These are phyloP conservation scores for Euborellia annulipes DNA, from an alignment of 1,140 invertebrate genomes.

Conservation along the genomic window DNA sequence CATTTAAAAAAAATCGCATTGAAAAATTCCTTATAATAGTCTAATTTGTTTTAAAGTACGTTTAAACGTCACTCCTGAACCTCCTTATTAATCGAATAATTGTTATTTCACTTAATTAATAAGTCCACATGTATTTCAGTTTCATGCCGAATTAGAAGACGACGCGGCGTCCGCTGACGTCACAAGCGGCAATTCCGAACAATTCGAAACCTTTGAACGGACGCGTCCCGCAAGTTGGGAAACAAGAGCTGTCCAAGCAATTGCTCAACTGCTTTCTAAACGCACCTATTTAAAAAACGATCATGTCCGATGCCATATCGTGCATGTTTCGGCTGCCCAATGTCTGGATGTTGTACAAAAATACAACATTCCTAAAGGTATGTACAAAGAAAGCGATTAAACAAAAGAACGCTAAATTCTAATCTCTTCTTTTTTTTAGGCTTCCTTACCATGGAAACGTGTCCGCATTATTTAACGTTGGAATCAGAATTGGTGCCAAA, in stretches of 20 bases:
- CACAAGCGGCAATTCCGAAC: constrained; percentile 27
- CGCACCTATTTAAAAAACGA: constrained; percentile 32
- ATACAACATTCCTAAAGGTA: too few relatives aligned
- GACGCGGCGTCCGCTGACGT: background rate
- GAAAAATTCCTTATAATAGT: too few relatives aligned
- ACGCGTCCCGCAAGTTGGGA: constrained; percentile 50
- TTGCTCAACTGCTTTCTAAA: constrained; percentile 35
- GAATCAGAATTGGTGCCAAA: constrained; percentile 41
- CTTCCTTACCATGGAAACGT: constrained; percentile 48
- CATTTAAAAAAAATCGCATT: too few relatives aligned
- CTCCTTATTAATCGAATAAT: too few relatives aligned
- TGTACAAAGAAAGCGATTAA: too few relatives aligned
- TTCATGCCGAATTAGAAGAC: constrained; percentile 46
- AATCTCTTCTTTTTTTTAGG: too few relatives aligned
- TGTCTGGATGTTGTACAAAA: constrained; percentile 30
- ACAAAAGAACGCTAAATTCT: too few relatives aligned
- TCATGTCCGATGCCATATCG: constrained; percentile 43
- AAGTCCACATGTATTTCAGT: too few relatives aligned
- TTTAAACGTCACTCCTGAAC: too few relatives aligned
- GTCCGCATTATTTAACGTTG: constrained; percentile 53
- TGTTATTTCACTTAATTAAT: too few relatives aligned
- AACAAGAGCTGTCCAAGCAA: constrained; percentile 39
- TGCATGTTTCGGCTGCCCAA: constrained; percentile 48
- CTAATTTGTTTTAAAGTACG: too few relatives aligned
- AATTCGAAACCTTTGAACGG: constrained; percentile 44